Evolutionary conservation across 1,140 invertebrate genomes (phyloP).

Genomic region (Drosophila dunni): DNA sequence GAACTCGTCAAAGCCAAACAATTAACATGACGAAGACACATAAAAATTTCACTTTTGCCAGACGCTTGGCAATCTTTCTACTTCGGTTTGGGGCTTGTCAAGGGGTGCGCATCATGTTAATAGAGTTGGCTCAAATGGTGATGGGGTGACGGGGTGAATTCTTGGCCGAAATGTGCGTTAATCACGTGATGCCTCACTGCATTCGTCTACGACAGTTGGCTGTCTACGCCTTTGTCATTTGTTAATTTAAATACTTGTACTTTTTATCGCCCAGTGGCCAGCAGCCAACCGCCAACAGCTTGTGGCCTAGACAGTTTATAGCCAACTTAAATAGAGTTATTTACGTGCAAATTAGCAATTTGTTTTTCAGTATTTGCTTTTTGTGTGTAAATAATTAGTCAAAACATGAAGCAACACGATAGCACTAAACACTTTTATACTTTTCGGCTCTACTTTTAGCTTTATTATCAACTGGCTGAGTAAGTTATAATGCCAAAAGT

Average conservation of each 20-base stretch:
- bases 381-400: constrained; percentile 55
- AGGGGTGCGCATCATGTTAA: constrained; percentile 56
- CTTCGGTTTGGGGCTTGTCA: background rate
- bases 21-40: constrained; percentile 82
- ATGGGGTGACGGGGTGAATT: constrained; percentile 24
- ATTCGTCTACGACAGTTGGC: constrained; percentile 22
- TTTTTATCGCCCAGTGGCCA: constrained; percentile 60
- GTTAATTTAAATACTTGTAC: constrained; percentile 75
- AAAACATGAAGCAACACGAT: constrained; percentile 59
- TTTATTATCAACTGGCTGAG: constrained; percentile 27
- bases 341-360: constrained; percentile 72
- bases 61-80: constrained; percentile 9
- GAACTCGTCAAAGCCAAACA: constrained; percentile 51
- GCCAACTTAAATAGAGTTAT: constrained; percentile 49
- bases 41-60: constrained; percentile 63
- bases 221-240: constrained; percentile 71
- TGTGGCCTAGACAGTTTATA: constrained; percentile 18
- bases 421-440: constrained; percentile 4
- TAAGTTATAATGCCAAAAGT: background rate
- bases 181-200: constrained; percentile 63
- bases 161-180: constrained; percentile 64
- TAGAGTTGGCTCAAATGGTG: constrained; percentile 4
- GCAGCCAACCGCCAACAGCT: constrained; percentile 4
- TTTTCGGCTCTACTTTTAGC: constrained; percentile 12
- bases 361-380: constrained; percentile 50